Percentiles rank a stretch among this genome's conserved stretches.
Evolutionary conservation across 2,113 vertebrate species (phyloP).

Genomic region (Scatophagus argus): DNA sequence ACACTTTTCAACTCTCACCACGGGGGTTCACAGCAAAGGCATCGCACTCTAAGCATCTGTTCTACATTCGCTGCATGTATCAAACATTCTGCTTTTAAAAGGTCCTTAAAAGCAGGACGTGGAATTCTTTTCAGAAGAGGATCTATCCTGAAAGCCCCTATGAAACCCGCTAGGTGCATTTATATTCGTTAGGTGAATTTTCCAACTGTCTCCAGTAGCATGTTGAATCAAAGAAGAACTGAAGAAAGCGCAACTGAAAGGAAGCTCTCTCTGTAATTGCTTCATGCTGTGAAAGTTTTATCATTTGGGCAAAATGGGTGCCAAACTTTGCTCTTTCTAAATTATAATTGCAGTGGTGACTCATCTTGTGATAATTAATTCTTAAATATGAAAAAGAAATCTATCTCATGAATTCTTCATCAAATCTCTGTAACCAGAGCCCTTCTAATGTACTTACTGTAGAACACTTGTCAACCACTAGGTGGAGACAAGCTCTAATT

Average conservation of each 20-base stretch:
- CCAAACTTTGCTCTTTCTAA: slow-evolving; percentile 41
- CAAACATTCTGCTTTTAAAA: slow-evolving; percentile 57
- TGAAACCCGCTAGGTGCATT: slow-evolving; percentile 55
- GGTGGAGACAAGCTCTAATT: slow-evolving; percentile 72
- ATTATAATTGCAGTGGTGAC: slow-evolving; percentile 31
- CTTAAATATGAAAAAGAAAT: slow-evolving; percentile 32
- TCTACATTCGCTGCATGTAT: slow-evolving; percentile 38
- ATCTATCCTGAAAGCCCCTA: slow-evolving; percentile 50
- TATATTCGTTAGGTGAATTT: slow-evolving; percentile 67
- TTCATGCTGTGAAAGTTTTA: slow-evolving; percentile 63
- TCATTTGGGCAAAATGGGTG: slow-evolving; percentile 39
- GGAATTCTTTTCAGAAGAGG: slow-evolving; percentile 39
- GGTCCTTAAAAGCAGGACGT: slow-evolving; percentile 38
- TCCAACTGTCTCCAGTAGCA: slow-evolving; percentile 46
- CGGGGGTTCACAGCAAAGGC: slow-evolving; percentile 53
- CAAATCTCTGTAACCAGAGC: slow-evolving; percentile 6
- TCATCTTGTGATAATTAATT: slow-evolving; percentile 48
- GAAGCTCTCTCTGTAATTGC: slow-evolving; percentile 55
- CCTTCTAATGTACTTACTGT: background rate
- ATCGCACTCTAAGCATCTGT: slow-evolving; percentile 28
- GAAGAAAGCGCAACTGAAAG: slow-evolving; percentile 38
- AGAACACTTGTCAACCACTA: slow-evolving; percentile 48
- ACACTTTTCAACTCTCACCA: slow-evolving; percentile 58
- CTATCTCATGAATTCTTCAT: slow-evolving; percentile 39
- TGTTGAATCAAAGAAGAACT: slow-evolving; percentile 46